Base-by-base conservation (phyloP, 92 coral and sea anemone species). In the Epizoanthus stellaris region DNA sequence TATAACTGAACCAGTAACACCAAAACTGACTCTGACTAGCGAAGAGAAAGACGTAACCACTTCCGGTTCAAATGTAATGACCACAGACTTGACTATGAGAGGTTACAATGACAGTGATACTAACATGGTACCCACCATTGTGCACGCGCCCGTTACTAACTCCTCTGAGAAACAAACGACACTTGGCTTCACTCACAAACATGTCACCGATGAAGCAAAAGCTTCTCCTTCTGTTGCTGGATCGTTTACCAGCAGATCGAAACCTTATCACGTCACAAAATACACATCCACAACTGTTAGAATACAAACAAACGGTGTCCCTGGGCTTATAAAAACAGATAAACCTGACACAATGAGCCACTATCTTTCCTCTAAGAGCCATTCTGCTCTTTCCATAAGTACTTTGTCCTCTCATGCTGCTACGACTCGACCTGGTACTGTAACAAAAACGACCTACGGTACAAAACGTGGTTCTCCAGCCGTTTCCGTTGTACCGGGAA, bases 391-490 rank as follows among this genome's bases (percentile, higher is more conserved):
- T 67, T 62, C 57, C 8, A 59, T 79, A 79, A 63, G 19, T 20
- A 62, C 57, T 1, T 54, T 64, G 43, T 23, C 60, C 14, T 17
- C 72, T 64, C 45, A 79, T 59, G 61, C 60, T 9, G 61, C 58
- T 45, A 79, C 45, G 52, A 61, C 72, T 21, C 71, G 45, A 79
- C 49, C 43, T 43, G 70, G 65, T 62, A 79, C 70, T 45, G 83
- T 20, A n/a, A 62, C 54, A 79, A 20, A 42, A 62, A 79, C 54
- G 39, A 79, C 83, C 30, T 30, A 43, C 23, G 83, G 73, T 20
- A 62, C 73, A 79, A 79, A 79, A 79, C 83, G 43, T 53, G 83
- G 65, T 70, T 40, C 71, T 6, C 49, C 83, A 64, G 83, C 83
- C 23, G 72, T 45, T 79, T 62, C 83, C 72, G 23, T 70, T 63